Conservation (phyloP, 2,797 vertebrate species). For the Cyprinodon diabolis region DNA sequence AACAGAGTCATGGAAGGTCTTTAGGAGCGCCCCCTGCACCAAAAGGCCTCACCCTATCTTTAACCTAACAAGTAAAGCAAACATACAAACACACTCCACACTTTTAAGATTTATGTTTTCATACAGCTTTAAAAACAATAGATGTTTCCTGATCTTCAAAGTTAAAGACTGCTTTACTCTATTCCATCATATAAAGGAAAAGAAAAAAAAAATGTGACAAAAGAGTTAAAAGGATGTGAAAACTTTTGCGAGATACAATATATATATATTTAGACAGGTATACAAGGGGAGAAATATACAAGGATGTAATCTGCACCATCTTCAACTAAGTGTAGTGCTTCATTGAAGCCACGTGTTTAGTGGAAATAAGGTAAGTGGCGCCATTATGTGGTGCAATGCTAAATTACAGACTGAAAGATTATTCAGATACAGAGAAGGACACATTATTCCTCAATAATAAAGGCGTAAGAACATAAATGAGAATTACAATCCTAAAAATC, state of each 20-base stretch:
- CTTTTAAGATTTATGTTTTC: neutral
- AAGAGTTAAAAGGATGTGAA: neutral
- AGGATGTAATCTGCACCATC: neutral
- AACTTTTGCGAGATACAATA: neutral
- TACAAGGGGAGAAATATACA: neutral
- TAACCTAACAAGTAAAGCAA: neutral
- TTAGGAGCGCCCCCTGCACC: too few relatives aligned
- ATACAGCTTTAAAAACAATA: neutral
- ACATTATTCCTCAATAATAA: too few relatives aligned
- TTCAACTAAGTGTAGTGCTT: neutral
- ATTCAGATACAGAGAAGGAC: neutral
- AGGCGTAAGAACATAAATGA: neutral
- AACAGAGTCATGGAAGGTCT: too few relatives aligned
- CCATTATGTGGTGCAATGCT: constrained; percentile 55
- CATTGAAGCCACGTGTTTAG: neutral
- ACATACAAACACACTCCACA: neutral
- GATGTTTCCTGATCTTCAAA: neutral
- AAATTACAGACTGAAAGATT: constrained; percentile 48
- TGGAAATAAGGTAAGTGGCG: constrained; percentile 59
- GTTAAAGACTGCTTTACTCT: neutral
- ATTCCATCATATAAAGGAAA: neutral
- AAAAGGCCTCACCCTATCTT: too few relatives aligned
- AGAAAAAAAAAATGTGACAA: neutral
- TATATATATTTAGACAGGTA: neutral
- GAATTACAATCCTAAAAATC: neutral